Base-by-base conservation (phyloP, 2,113 vertebrate genomes). In the Uria lomvia region DNA sequence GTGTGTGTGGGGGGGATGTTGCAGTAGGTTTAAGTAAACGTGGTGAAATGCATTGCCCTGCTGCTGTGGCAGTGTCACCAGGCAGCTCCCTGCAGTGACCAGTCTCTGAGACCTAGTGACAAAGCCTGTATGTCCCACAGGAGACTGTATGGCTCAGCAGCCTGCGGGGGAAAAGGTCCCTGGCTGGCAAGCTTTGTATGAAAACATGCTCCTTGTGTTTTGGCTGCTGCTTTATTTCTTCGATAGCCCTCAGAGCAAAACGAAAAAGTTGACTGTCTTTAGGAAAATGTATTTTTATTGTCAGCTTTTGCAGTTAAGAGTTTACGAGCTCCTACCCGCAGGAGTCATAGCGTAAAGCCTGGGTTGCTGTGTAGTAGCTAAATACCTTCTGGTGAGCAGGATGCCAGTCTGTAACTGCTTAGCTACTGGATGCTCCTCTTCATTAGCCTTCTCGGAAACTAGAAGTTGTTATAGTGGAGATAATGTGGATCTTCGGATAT, bases 321-420 rank as follows among this genome's bases (percentile, higher is more conserved):
- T 75, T 84, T 34, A 32, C 9, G 15, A 63, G 63, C 67, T 90
- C 63, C 67, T 77, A n/a, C 36, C 68, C 87, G 56, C 34, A 8
- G 0, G 5, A 80, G 49, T 50, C 62, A 2, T 0, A 53, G 36
- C 22, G 15, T 27, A 36, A 52, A 38, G 26, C 26, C 26, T 19
- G 63, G 55, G 30, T 45, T 50, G 34, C 8, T 49, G 0, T 0
- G 3, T 5, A 4, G 65, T 15, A 67, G 70, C 60, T 68, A 7
- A 38, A 6, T 32, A 12, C 76, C 47, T 72, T 26, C 42, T n/a
- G 84, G n/a, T 26, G 19, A 78, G 81, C 49, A 65, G 45, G 38
- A 24, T 42, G 9, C 15, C 36, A 16, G 2, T 27, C 67, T 84
- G 74, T 17, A 55, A 29, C 52, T 47, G 59, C 55, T 34, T 8